A percentile compares a stretch with the other conserved stretches of the same genome.
phyloP scores from a whole-genome alignment of 2,888 invertebrate genomes.

The Brenthis daphne region DNA sequence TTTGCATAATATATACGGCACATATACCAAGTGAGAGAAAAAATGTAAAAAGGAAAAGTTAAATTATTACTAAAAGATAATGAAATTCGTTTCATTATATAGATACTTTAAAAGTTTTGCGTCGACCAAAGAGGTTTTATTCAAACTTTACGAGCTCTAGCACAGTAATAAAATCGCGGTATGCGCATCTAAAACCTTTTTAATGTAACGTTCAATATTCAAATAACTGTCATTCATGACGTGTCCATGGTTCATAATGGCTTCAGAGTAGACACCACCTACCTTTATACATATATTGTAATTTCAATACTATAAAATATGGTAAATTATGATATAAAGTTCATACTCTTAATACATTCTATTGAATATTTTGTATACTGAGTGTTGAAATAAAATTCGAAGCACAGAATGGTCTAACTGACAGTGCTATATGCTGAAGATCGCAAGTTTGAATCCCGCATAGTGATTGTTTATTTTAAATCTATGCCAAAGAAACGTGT shows the following conservation, averaged over 20 bases:
- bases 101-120: conserved; percentile 14
- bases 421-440: too few species aligned
- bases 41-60: neutral
- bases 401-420: too few species aligned
- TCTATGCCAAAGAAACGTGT: too few species aligned
- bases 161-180: conserved; percentile 18
- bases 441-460: too few species aligned
- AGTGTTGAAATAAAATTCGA: too few species aligned
- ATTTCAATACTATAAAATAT: too few species aligned
- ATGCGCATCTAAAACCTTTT: conserved; percentile 18
- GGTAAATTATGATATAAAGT: too few species aligned
- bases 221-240: conserved; percentile 13
- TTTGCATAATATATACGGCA: neutral
- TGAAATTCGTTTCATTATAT: neutral
- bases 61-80: conserved; percentile 3
- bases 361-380: too few species aligned
- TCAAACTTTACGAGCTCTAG: conserved; percentile 22
- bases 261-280: too few species aligned
- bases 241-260: neutral
- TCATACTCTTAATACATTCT: too few species aligned
- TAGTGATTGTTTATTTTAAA: too few species aligned
- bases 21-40: neutral
- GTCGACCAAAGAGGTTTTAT: conserved; percentile 19
- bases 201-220: conserved; percentile 26
- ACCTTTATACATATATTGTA: too few species aligned